Percentiles rank a stretch among this genome's conserved stretches.
Conservation (phyloP, 2,797 vertebrate genomes). For the Esox lucius region DNA sequence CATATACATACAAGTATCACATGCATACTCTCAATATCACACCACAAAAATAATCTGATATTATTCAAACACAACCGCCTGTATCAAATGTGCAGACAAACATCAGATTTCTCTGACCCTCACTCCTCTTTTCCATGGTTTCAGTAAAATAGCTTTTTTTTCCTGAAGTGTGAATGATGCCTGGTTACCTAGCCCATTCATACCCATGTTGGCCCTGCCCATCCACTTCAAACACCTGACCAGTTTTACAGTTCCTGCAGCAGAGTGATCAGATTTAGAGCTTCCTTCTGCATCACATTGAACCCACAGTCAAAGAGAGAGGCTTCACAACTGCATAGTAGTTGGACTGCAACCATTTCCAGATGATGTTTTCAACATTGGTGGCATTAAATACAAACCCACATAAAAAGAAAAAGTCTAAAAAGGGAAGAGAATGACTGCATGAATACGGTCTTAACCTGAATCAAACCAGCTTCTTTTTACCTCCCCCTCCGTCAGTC, state of each 20-base stretch:
- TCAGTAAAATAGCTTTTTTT: neutral
- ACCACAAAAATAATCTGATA: neutral
- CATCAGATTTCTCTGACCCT: neutral
- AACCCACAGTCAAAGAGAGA: neutral
- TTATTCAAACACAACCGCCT: neutral
- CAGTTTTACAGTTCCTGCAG: neutral
- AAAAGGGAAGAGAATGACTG: neutral
- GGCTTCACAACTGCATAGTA: neutral
- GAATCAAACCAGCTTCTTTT: neutral
- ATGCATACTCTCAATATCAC: neutral
- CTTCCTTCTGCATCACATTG: too few relatives aligned
- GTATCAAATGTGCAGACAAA: neutral
- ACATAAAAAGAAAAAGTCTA: neutral
- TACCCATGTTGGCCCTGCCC: neutral
- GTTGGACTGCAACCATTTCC: neutral
- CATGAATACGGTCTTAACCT: neutral
- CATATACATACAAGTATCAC: neutral
- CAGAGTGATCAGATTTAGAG: neutral
- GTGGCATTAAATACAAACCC: neutral
- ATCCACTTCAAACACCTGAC: neutral
- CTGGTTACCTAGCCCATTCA: neutral
- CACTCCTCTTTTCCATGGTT: neutral
- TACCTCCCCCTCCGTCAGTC: neutral
- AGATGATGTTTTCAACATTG: neutral
- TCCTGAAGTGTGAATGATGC: neutral